phyloP scores from a whole-genome alignment of 2,113 vertebrate genomes.

The Spermophilus dauricus region DNA sequence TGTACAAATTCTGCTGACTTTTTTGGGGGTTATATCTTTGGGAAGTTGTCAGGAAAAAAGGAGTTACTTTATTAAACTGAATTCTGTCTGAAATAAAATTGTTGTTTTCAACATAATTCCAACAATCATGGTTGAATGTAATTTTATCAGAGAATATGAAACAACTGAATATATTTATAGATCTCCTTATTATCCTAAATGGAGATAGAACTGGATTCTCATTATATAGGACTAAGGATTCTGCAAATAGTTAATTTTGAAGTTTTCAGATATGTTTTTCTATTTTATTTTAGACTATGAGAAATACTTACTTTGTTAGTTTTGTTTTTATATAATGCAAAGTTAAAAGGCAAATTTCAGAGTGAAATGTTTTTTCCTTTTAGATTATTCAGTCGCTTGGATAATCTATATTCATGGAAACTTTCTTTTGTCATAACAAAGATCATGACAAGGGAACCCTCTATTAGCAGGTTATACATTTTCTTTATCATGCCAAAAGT shows the following conservation, averaged over 20 bases:
- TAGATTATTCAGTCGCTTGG: slow-evolving; percentile 60
- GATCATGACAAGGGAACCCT: not conserved
- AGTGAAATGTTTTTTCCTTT: slow-evolving; percentile 24
- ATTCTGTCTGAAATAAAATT: not conserved
- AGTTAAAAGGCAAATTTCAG: slow-evolving; percentile 39
- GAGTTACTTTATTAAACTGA: not conserved
- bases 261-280: not conserved
- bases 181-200: not conserved
- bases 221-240: not conserved
- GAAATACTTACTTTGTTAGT: slow-evolving; percentile 70
- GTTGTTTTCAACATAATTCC: not conserved
- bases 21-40: not conserved
- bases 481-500: slow-evolving; percentile 29
- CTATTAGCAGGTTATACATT: slow-evolving; percentile 24
- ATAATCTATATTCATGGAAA: slow-evolving; percentile 76
- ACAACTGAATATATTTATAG: not conserved
- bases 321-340: slow-evolving; percentile 48
- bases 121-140: not conserved
- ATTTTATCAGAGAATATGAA: not conserved
- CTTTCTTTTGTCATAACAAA: slow-evolving; percentile 46
- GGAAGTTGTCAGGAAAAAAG: not conserved
- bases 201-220: not conserved
- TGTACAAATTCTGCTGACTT: not conserved
- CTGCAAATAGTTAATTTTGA: not conserved
- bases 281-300: not conserved